These are phyloP conservation scores for Labia minor DNA, from an alignment of 2,888 invertebrate genomes.

Conservation along the genomic window DNA sequence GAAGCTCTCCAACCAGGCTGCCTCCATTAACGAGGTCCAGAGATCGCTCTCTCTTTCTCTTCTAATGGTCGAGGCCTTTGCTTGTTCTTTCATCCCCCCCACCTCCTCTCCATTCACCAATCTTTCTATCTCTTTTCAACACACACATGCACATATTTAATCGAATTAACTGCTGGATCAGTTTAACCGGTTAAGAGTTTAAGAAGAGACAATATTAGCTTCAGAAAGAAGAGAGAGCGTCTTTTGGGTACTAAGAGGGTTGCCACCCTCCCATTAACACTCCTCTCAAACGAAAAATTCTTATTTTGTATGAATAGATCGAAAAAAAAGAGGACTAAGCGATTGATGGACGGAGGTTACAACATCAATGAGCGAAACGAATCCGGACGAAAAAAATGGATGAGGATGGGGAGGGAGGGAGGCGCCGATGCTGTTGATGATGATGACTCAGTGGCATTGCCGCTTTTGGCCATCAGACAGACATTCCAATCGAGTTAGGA, in stretches of 20 bases:
- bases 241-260: background rate
- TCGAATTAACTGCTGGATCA: constrained; percentile 1
- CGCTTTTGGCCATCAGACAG: constrained; percentile 8
- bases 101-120: background rate
- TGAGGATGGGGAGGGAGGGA: background rate
- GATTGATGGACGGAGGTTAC: background rate
- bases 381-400: background rate
- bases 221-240: too few species aligned
- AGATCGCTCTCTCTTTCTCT: background rate
- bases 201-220: background rate
- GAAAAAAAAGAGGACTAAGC: background rate
- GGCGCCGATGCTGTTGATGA: background rate
- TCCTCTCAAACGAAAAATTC: background rate
- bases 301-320: background rate
- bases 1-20: background rate
- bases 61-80: background rate
- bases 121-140: too few species aligned
- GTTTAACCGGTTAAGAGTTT: background rate
- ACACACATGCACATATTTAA: too few species aligned
- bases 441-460: background rate
- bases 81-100: background rate
- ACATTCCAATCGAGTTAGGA: background rate
- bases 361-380: background rate
- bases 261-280: background rate
- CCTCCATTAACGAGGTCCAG: background rate